Evolutionary conservation across 2,113 vertebrate genomes (phyloP).

Genomic region (Phainopepla nitens): DNA sequence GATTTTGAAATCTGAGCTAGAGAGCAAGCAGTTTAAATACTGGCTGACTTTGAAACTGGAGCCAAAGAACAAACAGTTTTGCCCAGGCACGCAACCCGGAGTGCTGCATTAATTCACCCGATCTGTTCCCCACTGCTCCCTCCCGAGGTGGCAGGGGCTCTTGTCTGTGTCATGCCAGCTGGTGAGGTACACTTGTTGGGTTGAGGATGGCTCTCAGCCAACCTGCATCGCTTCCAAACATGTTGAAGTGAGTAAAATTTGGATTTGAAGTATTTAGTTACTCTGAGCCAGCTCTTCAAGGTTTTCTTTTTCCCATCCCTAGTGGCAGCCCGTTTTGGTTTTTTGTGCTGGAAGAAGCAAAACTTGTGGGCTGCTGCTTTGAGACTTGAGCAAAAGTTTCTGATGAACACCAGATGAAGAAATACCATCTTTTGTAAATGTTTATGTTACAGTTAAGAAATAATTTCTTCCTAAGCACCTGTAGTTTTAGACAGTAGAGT

Average conservation of each 20-base stretch:
- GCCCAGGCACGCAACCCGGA: background rate
- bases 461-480: constrained; percentile 26
- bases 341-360: constrained; percentile 17
- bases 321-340: background rate
- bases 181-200: constrained; percentile 36
- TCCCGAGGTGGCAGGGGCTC: constrained; percentile 23
- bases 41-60: constrained; percentile 10
- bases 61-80: background rate
- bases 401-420: constrained; percentile 34
- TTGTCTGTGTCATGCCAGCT: constrained; percentile 50
- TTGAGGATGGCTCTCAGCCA: constrained; percentile 22
- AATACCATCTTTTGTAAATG: background rate
- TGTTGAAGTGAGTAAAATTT: constrained; percentile 47
- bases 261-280: constrained; percentile 37
- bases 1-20: constrained; percentile 21
- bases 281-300: constrained; percentile 21
- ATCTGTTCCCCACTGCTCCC: constrained; percentile 6
- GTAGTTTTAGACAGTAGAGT: background rate
- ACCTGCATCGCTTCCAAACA: constrained; percentile 35
- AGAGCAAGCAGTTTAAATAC: background rate
- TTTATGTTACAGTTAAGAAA: constrained; percentile 29
- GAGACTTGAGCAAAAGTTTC: constrained; percentile 17
- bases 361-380: background rate
- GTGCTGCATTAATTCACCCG: constrained; percentile 3
- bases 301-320: constrained; percentile 11